Percentiles rank a stretch among this genome's conserved stretches.
phyloP scores from a whole-genome alignment of 37 sponge, comb jelly and placozoan genomes.

The Dysidea cf. avara region DNA sequence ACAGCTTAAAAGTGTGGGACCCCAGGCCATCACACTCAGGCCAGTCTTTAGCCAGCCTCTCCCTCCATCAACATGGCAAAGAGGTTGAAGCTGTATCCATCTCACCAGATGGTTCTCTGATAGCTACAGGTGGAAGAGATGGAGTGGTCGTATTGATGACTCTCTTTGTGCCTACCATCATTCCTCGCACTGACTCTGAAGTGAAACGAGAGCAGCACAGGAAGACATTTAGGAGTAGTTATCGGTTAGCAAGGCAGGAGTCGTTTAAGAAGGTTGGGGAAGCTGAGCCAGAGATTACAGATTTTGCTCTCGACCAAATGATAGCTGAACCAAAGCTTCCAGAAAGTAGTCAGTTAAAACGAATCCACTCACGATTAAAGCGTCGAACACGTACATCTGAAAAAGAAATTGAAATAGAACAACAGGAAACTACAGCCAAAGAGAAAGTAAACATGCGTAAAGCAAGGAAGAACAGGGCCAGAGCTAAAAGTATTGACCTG shows the following conservation, averaged over 20 bases:
- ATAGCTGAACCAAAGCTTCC: too few relatives aligned
- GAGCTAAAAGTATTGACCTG: slow-evolving; percentile 42
- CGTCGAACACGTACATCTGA: slow-evolving; percentile 30
- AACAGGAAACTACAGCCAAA: slow-evolving; percentile 27
- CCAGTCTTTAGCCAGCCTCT: slow-evolving; percentile 28
- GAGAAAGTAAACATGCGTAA: slow-evolving; percentile 11
- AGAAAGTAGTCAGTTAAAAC: too few relatives aligned
- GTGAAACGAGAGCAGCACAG: too few relatives aligned
- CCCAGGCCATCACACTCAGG: slow-evolving; percentile 51
- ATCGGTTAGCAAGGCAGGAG: too few relatives aligned
- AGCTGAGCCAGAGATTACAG: too few relatives aligned
- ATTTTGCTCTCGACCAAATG: too few relatives aligned
- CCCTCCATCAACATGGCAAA: slow-evolving; percentile 61
- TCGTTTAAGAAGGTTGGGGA: too few relatives aligned
- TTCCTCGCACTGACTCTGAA: slow-evolving; percentile 12
- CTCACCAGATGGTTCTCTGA: slow-evolving; percentile 76
- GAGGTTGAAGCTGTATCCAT: slow-evolving; percentile 77
- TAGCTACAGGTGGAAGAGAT: slow-evolving; percentile 83
- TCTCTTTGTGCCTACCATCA: slow-evolving; percentile 42
- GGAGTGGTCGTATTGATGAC: slow-evolving; percentile 64
- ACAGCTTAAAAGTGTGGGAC: slow-evolving; percentile 60
- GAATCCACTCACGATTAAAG: slow-evolving; percentile 19
- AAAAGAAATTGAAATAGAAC: slow-evolving; percentile 33
- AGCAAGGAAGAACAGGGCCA: slow-evolving; percentile 26
- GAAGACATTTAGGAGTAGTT: too few relatives aligned